These are phyloP conservation scores for Ylistrum balloti DNA, from an alignment of 1,140 invertebrate genomes.

Conservation along the genomic window DNA sequence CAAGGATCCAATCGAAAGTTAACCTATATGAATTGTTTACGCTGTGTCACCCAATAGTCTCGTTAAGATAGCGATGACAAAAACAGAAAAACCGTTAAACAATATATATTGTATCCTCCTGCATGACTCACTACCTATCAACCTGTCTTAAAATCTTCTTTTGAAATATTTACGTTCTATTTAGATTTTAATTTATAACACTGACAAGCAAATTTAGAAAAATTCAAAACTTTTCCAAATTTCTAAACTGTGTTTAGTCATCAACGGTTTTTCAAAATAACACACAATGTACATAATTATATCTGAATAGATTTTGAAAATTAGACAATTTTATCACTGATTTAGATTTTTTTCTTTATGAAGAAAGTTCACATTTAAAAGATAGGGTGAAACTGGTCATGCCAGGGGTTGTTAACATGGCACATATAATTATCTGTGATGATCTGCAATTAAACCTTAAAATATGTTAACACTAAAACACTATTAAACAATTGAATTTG, in stretches of 20 bases:
- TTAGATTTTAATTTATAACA: background rate
- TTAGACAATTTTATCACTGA: background rate
- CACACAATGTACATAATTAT: background rate
- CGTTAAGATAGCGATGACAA: background rate
- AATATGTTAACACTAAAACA: background rate
- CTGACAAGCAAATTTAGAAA: slow-evolving; percentile 18
- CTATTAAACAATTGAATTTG: background rate
- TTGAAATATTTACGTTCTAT: background rate
- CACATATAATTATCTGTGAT: background rate
- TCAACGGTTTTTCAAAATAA: slow-evolving; percentile 16
- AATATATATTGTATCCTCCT: background rate
- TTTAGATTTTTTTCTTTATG: background rate
- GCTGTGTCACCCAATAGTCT: background rate
- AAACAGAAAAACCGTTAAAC: slow-evolving; percentile 1
- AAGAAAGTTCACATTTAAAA: background rate
- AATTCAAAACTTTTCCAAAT: slow-evolving; percentile 5
- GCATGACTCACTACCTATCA: background rate
- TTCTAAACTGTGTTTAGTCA: slow-evolving; percentile 39
- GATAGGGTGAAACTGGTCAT: background rate
- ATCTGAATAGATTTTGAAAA: background rate
- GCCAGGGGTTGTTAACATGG: background rate
- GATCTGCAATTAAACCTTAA: background rate
- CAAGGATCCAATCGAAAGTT: background rate
- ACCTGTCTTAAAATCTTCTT: background rate
- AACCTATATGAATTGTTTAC: background rate